Base-by-base conservation (phyloP, 1,140 invertebrate species). In the Ceratina calcarata region DNA sequence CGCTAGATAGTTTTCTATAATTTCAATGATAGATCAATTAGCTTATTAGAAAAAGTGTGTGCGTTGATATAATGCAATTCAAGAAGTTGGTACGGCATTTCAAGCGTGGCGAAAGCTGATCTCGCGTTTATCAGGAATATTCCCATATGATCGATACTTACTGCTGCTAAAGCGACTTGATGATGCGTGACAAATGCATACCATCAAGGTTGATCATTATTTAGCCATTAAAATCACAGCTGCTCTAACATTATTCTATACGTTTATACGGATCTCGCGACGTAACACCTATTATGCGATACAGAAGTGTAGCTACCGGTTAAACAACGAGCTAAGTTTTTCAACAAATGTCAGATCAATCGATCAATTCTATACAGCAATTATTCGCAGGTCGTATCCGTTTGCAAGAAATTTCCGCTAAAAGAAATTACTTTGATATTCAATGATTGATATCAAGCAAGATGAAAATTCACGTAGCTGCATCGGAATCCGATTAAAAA, bases 161-260 rank as follows among this genome's bases (percentile, higher is more conserved):
- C 55, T 57, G 15, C n/a, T 16, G 55, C 0, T 3, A 58, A 13
- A 45, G 60, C 60, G 51, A 10, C 24, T 20, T 70, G 82, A 83
- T 64, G 27, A 67, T 61, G 70, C 53, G 45, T 66, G 60, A 37
- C 70, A 78, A 83, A 83, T 24, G 49, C 20, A 68, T 10, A 10
- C 37, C 37, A 15, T 22, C 70, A 83, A 83, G 82, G 62, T 68
- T 51, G 71, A 64, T 76, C 61, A 69, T 82, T 79, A 79, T 53
- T 67, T 72, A 32, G 1, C 55, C 75, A 71, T 84, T 84, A 84
- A 66, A 80, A 83, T 85, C 69, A 58, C 55, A 24, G 13, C 49
- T 32, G 49, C 49, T 32, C 37, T 65, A 66, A 69, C 49, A 67
- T 71, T 78, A 65, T 72, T 72, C 45, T 12, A 45, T 64, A 24